phyloP scores from a whole-genome alignment of 2,888 invertebrate genomes.

The Pelosia muscerda region DNA sequence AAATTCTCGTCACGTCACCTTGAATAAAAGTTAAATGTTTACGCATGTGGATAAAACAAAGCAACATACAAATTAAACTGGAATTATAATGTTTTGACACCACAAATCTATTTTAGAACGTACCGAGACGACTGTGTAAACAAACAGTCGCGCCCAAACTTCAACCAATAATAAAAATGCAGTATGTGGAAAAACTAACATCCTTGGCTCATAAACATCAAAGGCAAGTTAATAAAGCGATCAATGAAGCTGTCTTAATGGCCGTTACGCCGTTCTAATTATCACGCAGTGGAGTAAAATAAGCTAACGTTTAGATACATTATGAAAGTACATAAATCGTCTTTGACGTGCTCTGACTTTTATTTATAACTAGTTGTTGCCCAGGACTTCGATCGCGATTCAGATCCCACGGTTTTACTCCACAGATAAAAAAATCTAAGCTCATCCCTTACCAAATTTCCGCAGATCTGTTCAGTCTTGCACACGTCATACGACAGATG shows the following conservation, averaged over 20 bases:
- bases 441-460: no score
- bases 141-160: slow-evolving; percentile 83
- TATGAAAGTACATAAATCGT: slow-evolving; percentile 50
- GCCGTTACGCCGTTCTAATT: slow-evolving; percentile 73
- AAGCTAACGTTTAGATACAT: slow-evolving; percentile 52
- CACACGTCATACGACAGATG: no score
- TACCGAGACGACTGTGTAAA: slow-evolving; percentile 80
- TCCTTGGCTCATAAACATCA: slow-evolving; percentile 82
- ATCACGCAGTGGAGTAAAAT: slow-evolving; percentile 62
- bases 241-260: slow-evolving; percentile 79
- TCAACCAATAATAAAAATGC: slow-evolving; percentile 86
- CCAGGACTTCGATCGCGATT: slow-evolving; percentile 11
- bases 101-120: slow-evolving; percentile 83
- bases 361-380: slow-evolving; percentile 35
- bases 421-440: neutral
- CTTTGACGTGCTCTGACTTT: slow-evolving; percentile 47
- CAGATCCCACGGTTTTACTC: neutral
- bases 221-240: slow-evolving; percentile 81
- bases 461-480: no score
- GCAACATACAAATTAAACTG: slow-evolving; percentile 68
- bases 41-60: slow-evolving; percentile 28
- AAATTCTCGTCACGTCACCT: slow-evolving; percentile 5
- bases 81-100: slow-evolving; percentile 82
- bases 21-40: slow-evolving; percentile 11
- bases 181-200: slow-evolving; percentile 87